These are phyloP conservation scores for Drosophila incognita DNA, from an alignment of 2,888 invertebrate species.

Conservation along the genomic window DNA sequence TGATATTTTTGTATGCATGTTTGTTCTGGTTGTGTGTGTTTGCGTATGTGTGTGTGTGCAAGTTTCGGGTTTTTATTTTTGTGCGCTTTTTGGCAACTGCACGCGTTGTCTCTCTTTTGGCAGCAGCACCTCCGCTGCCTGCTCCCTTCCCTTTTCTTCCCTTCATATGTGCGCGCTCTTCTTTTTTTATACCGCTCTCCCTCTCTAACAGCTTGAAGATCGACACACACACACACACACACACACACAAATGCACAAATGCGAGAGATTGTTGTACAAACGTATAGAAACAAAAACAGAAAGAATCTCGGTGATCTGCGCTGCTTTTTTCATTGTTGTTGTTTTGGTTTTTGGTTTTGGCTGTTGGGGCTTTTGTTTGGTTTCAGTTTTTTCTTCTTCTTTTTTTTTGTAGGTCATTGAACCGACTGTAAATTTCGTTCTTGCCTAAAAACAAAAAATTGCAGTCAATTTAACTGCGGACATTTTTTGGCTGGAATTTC, in stretches of 20 bases:
- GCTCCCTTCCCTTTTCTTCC: not conserved
- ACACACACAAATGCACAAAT: not conserved
- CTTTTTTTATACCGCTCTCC: not conserved
- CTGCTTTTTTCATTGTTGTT: conserved; percentile 41
- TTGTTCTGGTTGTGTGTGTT: conserved; percentile 20
- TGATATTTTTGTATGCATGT: conserved; percentile 66
- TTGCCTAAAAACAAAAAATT: conserved; percentile 80
- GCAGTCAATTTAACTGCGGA: conserved; percentile 70
- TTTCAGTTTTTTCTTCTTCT: conserved; percentile 35
- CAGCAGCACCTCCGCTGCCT: not conserved
- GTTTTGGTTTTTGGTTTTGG: conserved; percentile 54
- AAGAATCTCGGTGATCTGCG: conserved; percentile 58
- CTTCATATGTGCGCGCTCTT: conserved; percentile 3
- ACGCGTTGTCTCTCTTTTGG: conserved; percentile 31
- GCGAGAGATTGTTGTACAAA: conserved; percentile 15
- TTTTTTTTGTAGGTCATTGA: conserved; percentile 69
- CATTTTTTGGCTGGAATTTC: conserved; percentile 62
- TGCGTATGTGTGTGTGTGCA: conserved; percentile 28
- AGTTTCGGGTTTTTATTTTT: conserved; percentile 60
- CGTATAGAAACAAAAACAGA: conserved; percentile 14
- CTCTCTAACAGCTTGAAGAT: conserved; percentile 50
- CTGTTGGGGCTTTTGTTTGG: conserved; percentile 70
- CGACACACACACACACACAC: conserved; percentile 7
- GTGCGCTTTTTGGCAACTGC: conserved; percentile 66
- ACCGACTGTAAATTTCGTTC: conserved; percentile 61